Evolutionary conservation across 2,888 invertebrate genomes (phyloP), one percentile per base, ranked within the genome.

Genomic region (Drosophila rellima): DNA sequence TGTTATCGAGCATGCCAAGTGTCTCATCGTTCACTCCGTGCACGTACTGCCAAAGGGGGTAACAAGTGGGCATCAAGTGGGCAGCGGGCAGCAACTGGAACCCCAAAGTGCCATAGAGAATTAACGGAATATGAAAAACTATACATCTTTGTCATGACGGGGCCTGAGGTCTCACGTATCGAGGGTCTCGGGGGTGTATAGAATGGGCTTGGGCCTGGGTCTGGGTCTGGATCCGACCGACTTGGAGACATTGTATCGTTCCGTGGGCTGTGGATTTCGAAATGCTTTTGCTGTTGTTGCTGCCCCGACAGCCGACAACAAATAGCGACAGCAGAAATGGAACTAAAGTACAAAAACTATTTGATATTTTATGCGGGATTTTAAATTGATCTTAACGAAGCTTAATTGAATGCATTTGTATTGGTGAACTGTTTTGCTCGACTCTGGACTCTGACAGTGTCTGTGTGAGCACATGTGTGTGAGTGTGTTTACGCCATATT

Each of bases 321-420:
- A 80, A 77, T 81, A 79, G 72, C 80, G 68, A 83, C 73, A 68
- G 65, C 79, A 76, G 78, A 87, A 84, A 82, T 88, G 85, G 74
- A 87, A 90, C 90, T 89, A 87, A 88, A 88, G 82, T 79, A 86
- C 82, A 86, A 85, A 80, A 82, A 86, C 84, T 82, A 88, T 90
- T 89, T 90, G 89, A 83, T 88, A 91, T 91, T 91, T 90, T 91
- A 93, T 93, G 93, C 92, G 92, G 93, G 93, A 92, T 88, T 92
- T 90, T 93, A 92, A 93, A 93, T 93, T 93, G 92, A 92, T 92
- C 91, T 93, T 93, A 93, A 93, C 91, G 91, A 93, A 91, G 91
- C 92, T 93, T 92, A 93, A 93, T 93, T 93, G 92, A 80, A 74
- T 86, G 92, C 80, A 40, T 65, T 60, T 84, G 93, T 93, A 80